Evolutionary conservation across 1,140 invertebrate genomes (phyloP).

Genomic region (Diorhabda elongata): DNA sequence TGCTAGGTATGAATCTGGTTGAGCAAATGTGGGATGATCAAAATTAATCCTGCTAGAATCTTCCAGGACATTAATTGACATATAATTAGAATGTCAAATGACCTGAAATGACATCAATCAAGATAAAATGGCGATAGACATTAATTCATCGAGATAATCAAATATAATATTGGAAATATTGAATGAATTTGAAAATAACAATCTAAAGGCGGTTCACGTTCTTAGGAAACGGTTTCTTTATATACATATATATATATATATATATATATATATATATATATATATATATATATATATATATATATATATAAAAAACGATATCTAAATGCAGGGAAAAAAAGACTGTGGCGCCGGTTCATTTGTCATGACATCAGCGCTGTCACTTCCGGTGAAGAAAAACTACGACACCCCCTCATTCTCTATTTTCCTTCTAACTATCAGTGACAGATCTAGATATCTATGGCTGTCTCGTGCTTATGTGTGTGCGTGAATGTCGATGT

Average conservation of each 20-base stretch:
- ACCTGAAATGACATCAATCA: too few relatives aligned
- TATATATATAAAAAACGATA: constrained; percentile 14
- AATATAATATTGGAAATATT: too few relatives aligned
- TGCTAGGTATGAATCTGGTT: too few relatives aligned
- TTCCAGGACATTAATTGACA: too few relatives aligned
- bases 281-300: not conserved
- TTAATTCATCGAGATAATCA: too few relatives aligned
- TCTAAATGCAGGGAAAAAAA: constrained; percentile 26
- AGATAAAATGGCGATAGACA: too few relatives aligned
- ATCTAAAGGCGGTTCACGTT: constrained; percentile 12
- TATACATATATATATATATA: not conserved
- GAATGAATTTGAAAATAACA: constrained; percentile 12
- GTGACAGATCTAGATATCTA: constrained; percentile 13
- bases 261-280: not conserved
- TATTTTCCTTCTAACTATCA: constrained; percentile 3
- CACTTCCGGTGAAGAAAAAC: constrained; percentile 36
- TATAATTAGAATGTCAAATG: too few relatives aligned
- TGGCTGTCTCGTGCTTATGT: constrained; percentile 6
- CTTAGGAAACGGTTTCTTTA: not conserved
- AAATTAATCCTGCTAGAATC: too few relatives aligned
- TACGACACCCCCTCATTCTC: not conserved
- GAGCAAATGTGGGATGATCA: too few relatives aligned
- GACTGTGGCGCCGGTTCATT: constrained; percentile 40
- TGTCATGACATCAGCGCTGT: constrained; percentile 40
- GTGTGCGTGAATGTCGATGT: not conserved